A percentile compares a stretch with the other conserved stretches of the same genome.
phyloP scores from a whole-genome alignment of 2,888 invertebrate species.

The Syritta pipiens region DNA sequence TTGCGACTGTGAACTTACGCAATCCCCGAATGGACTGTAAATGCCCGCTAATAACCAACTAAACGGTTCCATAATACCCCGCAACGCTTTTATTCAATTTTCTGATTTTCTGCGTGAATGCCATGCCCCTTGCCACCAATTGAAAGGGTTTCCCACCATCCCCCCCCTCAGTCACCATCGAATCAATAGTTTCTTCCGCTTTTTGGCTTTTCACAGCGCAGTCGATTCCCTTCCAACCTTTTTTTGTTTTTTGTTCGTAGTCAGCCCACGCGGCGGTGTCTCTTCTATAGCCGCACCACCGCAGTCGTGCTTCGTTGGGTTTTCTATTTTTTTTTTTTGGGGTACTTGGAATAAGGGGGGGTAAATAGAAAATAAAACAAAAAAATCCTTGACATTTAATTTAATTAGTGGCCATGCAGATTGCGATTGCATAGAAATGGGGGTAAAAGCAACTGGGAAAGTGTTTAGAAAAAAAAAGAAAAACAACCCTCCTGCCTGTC shows the following conservation, averaged over 20 bases:
- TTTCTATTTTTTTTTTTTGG: slow-evolving; percentile 7
- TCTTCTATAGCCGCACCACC: no score
- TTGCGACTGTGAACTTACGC: slow-evolving; percentile 16
- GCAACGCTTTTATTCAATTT: slow-evolving; percentile 43
- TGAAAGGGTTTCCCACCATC: slow-evolving; percentile 24
- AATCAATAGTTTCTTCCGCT: slow-evolving; percentile 61
- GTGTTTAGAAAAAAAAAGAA: slow-evolving; percentile 2
- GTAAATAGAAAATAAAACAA: not conserved
- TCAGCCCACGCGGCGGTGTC: no score
- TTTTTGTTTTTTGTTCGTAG: not conserved
- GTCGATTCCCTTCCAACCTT: not conserved
- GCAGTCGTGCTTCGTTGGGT: not conserved
- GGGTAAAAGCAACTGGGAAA: not conserved
- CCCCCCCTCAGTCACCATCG: not conserved
- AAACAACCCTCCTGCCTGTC: slow-evolving; percentile 34
- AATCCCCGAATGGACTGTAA: slow-evolving; percentile 12
- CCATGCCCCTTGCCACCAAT: not conserved
- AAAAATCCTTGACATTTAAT: slow-evolving; percentile 71
- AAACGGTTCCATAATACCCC: slow-evolving; percentile 1
- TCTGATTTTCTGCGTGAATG: slow-evolving; percentile 54
- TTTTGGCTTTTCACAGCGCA: slow-evolving; percentile 13
- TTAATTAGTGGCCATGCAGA: slow-evolving; percentile 68
- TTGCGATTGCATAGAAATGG: slow-evolving; percentile 51
- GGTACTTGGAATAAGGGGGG: slow-evolving; percentile 3
- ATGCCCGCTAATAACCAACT: slow-evolving; percentile 10